phyloP scores from a whole-genome alignment of 2,113 vertebrate genomes.

The Thomomys bottae region DNA sequence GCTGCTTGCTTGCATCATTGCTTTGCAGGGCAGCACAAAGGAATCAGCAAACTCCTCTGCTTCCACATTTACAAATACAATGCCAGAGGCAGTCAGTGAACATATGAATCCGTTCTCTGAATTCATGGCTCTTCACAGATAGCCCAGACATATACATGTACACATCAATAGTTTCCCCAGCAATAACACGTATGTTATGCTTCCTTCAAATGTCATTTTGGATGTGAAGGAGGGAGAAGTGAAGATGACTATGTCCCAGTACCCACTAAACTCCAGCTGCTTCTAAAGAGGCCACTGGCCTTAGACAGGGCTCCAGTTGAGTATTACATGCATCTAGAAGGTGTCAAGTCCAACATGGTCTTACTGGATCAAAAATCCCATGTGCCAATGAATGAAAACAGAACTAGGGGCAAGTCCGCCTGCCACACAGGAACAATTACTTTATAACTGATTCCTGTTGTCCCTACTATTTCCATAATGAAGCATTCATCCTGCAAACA shows the following conservation, averaged over 20 bases:
- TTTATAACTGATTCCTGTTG: conserved; percentile 38
- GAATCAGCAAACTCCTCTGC: not conserved
- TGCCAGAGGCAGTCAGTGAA: not conserved
- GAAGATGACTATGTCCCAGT: not conserved
- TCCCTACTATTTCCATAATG: not conserved
- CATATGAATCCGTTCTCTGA: not conserved
- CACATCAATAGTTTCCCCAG: not conserved
- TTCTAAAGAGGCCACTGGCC: not conserved
- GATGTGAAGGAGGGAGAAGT: not conserved
- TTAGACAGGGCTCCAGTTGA: not conserved
- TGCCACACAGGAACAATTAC: not conserved
- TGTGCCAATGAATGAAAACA: conserved; percentile 1
- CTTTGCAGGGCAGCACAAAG: conserved; percentile 40
- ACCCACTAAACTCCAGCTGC: conserved; percentile 32
- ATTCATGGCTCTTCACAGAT: not conserved
- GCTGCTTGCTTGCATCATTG: not conserved
- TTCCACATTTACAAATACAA: conserved; percentile 20
- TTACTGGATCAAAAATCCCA: conserved; percentile 34
- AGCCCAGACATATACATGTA: not conserved
- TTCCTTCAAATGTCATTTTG: conserved; percentile 24
- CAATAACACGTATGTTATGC: not conserved
- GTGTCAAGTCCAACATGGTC: conserved; percentile 24
- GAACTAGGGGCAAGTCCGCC: conserved; percentile 27
- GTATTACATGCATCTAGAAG: not conserved
- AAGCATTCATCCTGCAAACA: not conserved